Evolutionary conservation across 2,113 vertebrate genomes (phyloP).

Genomic region (Lophotis ruficrista): DNA sequence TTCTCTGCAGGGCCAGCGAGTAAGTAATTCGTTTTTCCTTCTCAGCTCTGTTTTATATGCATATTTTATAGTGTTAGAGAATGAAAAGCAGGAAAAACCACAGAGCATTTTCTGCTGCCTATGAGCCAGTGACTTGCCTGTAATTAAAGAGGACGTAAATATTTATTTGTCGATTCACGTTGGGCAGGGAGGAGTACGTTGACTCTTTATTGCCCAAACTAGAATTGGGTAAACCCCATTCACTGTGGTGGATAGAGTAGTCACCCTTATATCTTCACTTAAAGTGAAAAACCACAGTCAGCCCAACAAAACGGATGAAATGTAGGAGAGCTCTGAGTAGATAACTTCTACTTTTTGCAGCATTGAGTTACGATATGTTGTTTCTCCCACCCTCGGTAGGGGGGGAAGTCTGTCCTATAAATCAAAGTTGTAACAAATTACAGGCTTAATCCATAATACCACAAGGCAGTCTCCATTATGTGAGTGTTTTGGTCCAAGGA

Average conservation of each 20-base stretch:
- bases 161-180: slow-evolving; percentile 32
- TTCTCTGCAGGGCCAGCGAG: background rate
- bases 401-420: background rate
- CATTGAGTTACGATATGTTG: background rate
- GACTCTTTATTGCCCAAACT: background rate
- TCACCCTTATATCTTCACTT: background rate
- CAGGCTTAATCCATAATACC: background rate
- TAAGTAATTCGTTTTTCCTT: background rate
- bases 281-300: background rate
- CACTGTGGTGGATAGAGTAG: background rate
- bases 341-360: background rate
- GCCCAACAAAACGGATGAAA: background rate
- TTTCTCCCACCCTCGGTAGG: background rate
- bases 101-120: background rate
- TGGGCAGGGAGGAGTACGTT: background rate
- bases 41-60: background rate
- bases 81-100: slow-evolving; percentile 8
- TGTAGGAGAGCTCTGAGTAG: background rate
- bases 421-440: background rate
- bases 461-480: background rate
- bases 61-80: background rate
- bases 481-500: background rate
- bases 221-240: background rate
- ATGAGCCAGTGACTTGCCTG: background rate
- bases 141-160: slow-evolving; percentile 17